Evolutionary conservation across 2,113 vertebrate species (phyloP).

Genomic region (Calypte anna): DNA sequence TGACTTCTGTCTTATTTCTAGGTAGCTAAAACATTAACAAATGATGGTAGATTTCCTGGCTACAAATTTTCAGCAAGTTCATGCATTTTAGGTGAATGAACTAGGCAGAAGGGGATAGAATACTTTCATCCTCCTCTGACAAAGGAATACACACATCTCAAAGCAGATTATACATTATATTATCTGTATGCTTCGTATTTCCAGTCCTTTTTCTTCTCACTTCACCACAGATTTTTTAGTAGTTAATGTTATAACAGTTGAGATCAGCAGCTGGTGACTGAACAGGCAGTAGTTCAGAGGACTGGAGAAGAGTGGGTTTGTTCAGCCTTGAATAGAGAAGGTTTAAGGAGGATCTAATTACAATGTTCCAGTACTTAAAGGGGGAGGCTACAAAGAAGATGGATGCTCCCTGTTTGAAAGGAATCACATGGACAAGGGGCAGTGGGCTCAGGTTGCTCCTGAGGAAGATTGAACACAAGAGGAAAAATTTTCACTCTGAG

Average conservation of each 20-base stretch:
- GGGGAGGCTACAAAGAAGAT: no score
- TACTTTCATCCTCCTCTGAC: neutral
- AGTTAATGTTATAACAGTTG: neutral
- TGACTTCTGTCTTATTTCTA: neutral
- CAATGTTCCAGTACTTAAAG: no score
- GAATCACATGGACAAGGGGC: no score
- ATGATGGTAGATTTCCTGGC: neutral
- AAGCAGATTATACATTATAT: neutral
- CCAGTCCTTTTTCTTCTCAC: neutral
- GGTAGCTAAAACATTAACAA: neutral
- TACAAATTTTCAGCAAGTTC: neutral
- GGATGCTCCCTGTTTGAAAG: no score
- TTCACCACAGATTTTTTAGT: neutral
- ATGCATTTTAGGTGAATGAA: neutral
- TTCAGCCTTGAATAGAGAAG: no score
- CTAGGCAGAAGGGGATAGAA: neutral
- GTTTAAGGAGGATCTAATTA: no score
- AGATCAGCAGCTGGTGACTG: neutral
- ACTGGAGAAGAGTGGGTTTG: no score
- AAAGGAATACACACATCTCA: neutral
- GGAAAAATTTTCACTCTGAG: no score
- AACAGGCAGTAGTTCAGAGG: neutral
- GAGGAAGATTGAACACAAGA: no score
- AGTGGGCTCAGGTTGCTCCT: no score
- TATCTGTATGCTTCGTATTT: neutral